A percentile compares a stretch with the other conserved stretches of the same genome.
phyloP scores from a whole-genome alignment of 2,113 vertebrate species.

The Tringa solitaria region DNA sequence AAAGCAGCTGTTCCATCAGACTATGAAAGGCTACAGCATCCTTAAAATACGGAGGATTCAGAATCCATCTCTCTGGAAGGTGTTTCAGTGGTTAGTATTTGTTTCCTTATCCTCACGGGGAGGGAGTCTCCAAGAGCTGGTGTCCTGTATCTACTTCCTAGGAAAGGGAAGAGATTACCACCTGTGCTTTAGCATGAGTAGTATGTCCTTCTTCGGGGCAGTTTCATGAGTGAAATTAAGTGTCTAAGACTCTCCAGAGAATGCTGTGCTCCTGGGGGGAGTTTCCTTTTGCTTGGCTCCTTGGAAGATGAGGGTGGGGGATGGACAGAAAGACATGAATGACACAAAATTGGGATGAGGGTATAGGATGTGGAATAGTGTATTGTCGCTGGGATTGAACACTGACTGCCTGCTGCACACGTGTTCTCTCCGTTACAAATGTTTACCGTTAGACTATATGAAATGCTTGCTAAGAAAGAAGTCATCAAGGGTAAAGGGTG shows the following conservation, averaged over 20 bases:
- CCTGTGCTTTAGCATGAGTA: neutral
- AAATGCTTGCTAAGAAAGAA: neutral
- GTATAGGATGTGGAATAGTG: neutral
- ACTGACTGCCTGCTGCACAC: neutral
- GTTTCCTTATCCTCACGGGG: neutral
- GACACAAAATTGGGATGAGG: neutral
- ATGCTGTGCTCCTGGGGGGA: neutral
- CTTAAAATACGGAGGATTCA: conserved; percentile 81
- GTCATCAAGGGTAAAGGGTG: neutral
- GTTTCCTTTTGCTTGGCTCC: neutral
- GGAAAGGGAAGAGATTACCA: neutral
- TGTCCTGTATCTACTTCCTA: neutral
- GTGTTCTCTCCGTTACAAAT: neutral
- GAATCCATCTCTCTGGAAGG: conserved; percentile 81
- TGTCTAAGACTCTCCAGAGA: neutral
- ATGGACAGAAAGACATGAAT: neutral
- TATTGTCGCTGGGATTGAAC: neutral
- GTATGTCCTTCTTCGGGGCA: neutral
- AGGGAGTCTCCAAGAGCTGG: neutral
- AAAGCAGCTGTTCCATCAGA: conserved; percentile 70
- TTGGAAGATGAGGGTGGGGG: neutral
- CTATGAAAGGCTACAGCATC: conserved; percentile 76
- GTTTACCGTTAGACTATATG: neutral
- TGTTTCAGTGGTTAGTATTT: conserved; percentile 85
- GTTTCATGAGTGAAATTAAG: neutral